Evolutionary conservation across 2,797 vertebrate genomes (phyloP).

Genomic region (Adrianichthys oophorus): DNA sequence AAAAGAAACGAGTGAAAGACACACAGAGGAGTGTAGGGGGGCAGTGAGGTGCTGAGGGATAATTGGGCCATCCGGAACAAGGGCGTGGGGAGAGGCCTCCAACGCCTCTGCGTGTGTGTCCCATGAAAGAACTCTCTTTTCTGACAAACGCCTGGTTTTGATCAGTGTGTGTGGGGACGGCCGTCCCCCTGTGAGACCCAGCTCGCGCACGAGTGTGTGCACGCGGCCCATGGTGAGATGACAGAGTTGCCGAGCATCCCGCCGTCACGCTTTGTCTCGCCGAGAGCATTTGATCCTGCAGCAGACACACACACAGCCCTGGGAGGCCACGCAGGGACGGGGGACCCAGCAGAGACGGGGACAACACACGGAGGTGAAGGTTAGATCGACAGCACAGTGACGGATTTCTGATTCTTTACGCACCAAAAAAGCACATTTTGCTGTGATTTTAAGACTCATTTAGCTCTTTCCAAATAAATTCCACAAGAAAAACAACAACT

Average conservation of each 20-base stretch:
- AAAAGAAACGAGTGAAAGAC: slow-evolving; percentile 17
- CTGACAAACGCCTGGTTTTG: slow-evolving; percentile 77
- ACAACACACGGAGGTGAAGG: slow-evolving; percentile 60
- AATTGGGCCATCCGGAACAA: slow-evolving; percentile 80
- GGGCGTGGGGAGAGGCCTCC: slow-evolving; percentile 76
- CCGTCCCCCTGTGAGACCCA: slow-evolving; percentile 60
- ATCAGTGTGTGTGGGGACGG: slow-evolving; percentile 69
- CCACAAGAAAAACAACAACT: too few species aligned
- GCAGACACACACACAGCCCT: slow-evolving; percentile 41
- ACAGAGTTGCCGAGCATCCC: slow-evolving; percentile 72
- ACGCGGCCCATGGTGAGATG: slow-evolving; percentile 75
- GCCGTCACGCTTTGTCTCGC: slow-evolving; percentile 72
- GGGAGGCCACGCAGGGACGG: slow-evolving; percentile 57
- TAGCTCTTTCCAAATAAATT: neutral
- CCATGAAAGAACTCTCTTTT: slow-evolving; percentile 73
- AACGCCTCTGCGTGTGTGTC: slow-evolving; percentile 50
- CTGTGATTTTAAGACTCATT: neutral
- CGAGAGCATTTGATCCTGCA: slow-evolving; percentile 74
- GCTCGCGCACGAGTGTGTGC: slow-evolving; percentile 36
- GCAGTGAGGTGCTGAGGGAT: slow-evolving; percentile 74
- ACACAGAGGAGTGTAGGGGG: slow-evolving; percentile 24
- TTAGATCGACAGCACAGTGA: slow-evolving; percentile 53
- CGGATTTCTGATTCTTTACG: slow-evolving; percentile 26
- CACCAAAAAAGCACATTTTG: neutral
- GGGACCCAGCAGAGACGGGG: slow-evolving; percentile 60